Evolutionary conservation across 2,113 vertebrate species (phyloP), one percentile per base, ranked within the genome.

Genomic region (Chrysemys picta): DNA sequence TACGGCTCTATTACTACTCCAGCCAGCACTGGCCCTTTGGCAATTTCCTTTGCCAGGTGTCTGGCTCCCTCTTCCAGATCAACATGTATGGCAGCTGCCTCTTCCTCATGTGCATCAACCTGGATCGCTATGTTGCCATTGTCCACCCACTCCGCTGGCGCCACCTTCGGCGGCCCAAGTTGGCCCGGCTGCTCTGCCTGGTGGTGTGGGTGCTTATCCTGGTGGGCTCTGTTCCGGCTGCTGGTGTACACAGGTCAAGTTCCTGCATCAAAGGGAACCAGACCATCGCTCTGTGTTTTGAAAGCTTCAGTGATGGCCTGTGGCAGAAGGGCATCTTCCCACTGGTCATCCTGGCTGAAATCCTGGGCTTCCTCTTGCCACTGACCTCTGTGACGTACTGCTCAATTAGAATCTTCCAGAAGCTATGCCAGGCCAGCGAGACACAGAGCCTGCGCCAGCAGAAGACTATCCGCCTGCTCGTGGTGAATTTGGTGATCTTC

Each of bases 51-150:
- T 99, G 99, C 93, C 98, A 98, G 86, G 94, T 97, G 19, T 98
- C 98, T 3, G 98, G 98, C 6, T 98, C 98, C 16, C 96, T 98
- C 93, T 99, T 99, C 96, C 98, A 99, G 97, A 98, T 99, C 87
- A 99, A 99, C 93, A 98, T 99, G 98, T 99, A 99, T 0, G 98
- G 99, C 35, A 99, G 99, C 96, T 99, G 99, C 90, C 98, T 99
- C 29, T 99, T 99, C 97, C 98, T 99, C 79, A 98, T 97, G 72
- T 98, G 98, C 90, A 98, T 99, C 95, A 99, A 98, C 85, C 88
- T 98, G 91, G 99, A 99, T 93, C 99, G 99, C 82, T 99, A 98
- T 0, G 16, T 98, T 4, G 99, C 98, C 84, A 98, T 99, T 1
- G 98, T 98, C 75, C 97, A 99, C 84, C 98, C 98, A 0, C 98